Conservation (phyloP, 2,888 invertebrate genomes). For the Eucera pruinosa region DNA sequence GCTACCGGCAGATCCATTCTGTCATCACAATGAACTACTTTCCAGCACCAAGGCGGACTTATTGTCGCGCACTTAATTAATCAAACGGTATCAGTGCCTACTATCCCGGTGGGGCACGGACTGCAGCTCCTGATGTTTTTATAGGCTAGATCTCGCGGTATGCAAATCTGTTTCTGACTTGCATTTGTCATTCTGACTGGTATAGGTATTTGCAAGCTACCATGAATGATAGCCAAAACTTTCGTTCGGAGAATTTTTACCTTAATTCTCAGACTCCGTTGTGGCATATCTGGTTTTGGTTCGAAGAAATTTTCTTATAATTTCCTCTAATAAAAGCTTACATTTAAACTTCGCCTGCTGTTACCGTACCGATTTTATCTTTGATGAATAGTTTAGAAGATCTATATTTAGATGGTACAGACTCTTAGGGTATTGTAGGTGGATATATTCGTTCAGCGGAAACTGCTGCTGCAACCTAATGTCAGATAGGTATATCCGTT, state of each 20-base stretch:
- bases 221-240: conserved; percentile 16
- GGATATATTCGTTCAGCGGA: too few species aligned
- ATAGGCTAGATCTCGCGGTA: conserved; percentile 27
- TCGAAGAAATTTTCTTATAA: not conserved
- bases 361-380: too few species aligned
- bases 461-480: too few species aligned
- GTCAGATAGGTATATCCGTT: too few species aligned
- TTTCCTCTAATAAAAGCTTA: too few species aligned
- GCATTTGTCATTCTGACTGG: conserved; percentile 57
- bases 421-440: too few species aligned
- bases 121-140: conserved; percentile 43
- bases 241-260: conserved; percentile 11
- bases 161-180: conserved; percentile 63
- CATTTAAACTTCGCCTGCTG: too few species aligned
- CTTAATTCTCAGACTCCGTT: not conserved
- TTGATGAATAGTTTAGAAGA: too few species aligned
- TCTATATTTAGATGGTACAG: too few species aligned
- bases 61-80: conserved; percentile 68
- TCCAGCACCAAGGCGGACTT: conserved; percentile 41
- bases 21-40: conserved; percentile 66
- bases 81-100: conserved; percentile 60
- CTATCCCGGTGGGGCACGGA: conserved; percentile 19
- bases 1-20: conserved; percentile 69
- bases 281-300: not conserved
- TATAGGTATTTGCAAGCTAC: conserved; percentile 16